Evolutionary conservation across 92 coral and sea anemone genomes (phyloP).

Genomic region (Umimayanthus chanpuru): DNA sequence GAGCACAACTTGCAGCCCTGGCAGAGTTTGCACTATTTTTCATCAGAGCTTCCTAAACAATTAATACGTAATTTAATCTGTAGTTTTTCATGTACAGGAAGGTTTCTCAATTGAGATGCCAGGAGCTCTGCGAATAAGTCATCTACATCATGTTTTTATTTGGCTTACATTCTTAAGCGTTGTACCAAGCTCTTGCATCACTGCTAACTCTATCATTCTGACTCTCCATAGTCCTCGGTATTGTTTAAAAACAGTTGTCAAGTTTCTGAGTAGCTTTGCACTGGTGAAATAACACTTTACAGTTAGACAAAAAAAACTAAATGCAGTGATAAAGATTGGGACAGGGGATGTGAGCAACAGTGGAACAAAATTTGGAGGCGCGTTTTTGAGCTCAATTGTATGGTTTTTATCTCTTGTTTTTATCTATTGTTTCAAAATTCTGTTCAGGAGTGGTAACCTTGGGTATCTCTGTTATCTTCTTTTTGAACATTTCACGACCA

Average conservation of each 20-base stretch:
- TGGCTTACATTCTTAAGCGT: slow-evolving; percentile 22
- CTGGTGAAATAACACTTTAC: slow-evolving; percentile 24
- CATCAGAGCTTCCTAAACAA: slow-evolving; percentile 31
- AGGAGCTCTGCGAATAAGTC: slow-evolving; percentile 27
- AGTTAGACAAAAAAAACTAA: slow-evolving; percentile 17
- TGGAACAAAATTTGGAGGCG: too few relatives aligned
- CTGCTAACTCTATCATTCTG: slow-evolving; percentile 18
- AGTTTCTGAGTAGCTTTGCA: slow-evolving; percentile 30
- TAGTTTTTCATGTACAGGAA: slow-evolving; percentile 21
- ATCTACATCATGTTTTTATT: slow-evolving; percentile 17
- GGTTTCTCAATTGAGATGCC: slow-evolving; percentile 30
- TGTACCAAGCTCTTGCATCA: slow-evolving; percentile 27
- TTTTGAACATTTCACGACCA: too few relatives aligned
- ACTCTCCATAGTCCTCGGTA: slow-evolving; percentile 24
- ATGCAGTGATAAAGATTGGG: slow-evolving; percentile 27
- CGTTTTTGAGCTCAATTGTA: too few relatives aligned
- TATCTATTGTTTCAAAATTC: too few relatives aligned
- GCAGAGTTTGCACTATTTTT: slow-evolving; percentile 19
- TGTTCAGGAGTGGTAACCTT: too few relatives aligned
- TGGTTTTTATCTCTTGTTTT: too few relatives aligned
- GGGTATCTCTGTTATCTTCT: too few relatives aligned
- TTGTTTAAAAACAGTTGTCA: slow-evolving; percentile 18
- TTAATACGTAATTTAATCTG: slow-evolving; percentile 24
- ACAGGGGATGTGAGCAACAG: slow-evolving; percentile 3
- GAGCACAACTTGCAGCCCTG: slow-evolving; percentile 12